phyloP scores from a whole-genome alignment of 2,888 invertebrate genomes.

The Rotaria socialis region DNA sequence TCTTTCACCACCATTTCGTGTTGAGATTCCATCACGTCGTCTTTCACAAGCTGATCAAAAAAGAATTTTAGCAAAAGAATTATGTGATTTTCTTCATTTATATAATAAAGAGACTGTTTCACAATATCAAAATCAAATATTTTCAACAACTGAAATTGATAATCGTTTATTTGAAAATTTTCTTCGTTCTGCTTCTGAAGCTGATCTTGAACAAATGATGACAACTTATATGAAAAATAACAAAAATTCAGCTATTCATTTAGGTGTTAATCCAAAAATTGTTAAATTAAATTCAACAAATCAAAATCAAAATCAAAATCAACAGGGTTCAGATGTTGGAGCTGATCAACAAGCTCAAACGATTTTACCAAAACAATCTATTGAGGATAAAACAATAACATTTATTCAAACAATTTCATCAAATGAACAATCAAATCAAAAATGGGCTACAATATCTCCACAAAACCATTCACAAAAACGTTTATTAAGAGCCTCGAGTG shows the following conservation, averaged over 20 bases:
- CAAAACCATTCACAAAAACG: neutral
- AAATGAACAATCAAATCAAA: neutral
- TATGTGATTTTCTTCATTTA: constrained; percentile 59
- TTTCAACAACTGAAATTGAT: constrained; percentile 12
- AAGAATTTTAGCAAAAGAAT: constrained; percentile 57
- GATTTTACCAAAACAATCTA: neutral
- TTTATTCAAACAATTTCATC: neutral
- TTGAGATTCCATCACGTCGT: constrained; percentile 56
- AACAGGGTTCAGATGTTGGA: neutral
- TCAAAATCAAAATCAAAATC: no score
- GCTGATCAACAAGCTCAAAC: constrained; percentile 31
- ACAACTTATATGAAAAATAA: constrained; percentile 59
- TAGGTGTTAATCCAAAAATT: constrained; percentile 12
- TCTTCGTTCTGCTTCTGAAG: constrained; percentile 50
- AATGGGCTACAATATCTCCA: neutral
- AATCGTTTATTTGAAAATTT: constrained; percentile 45
- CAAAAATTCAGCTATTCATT: constrained; percentile 49
- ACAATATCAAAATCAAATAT: neutral
- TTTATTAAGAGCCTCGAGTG: constrained; percentile 2
- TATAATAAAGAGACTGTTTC: constrained; percentile 52
- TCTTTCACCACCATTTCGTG: constrained; percentile 56
- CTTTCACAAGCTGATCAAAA: constrained; percentile 55
- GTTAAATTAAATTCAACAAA: neutral
- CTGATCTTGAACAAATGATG: constrained; percentile 58
- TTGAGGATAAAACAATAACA: neutral